A percentile compares a stretch with the other conserved stretches of the same genome.
These are phyloP conservation scores for Maconellicoccus hirsutus DNA, from an alignment of 1,140 invertebrate species.

Conservation along the genomic window DNA sequence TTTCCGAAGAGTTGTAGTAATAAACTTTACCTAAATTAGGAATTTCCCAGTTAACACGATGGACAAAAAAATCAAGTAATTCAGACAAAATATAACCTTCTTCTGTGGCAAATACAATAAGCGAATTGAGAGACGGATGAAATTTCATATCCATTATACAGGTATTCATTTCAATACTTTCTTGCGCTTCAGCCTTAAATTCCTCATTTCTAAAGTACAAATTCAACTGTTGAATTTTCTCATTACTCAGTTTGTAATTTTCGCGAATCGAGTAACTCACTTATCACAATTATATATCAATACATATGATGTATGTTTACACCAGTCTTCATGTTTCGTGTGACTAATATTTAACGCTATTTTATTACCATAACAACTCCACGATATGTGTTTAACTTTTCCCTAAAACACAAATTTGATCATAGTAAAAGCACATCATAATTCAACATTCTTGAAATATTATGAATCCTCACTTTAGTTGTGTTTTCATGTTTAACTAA, in stretches of 20 bases:
- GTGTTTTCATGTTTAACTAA: not conserved
- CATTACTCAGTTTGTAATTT: too few relatives aligned
- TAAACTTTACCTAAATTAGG: not conserved
- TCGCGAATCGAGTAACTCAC: not conserved
- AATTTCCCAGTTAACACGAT: too few relatives aligned
- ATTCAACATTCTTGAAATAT: not conserved
- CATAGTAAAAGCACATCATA: too few relatives aligned
- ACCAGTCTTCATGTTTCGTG: not conserved
- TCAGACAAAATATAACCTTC: not conserved
- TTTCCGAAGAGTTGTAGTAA: not conserved
- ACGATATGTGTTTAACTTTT: not conserved
- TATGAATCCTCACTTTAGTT: not conserved
- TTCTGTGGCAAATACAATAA: not conserved
- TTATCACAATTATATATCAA: slow-evolving; percentile 7
- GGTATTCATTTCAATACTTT: not conserved
- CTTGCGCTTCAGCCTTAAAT: not conserved
- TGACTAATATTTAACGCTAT: not conserved
- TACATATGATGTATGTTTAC: not conserved
- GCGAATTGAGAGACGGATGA: not conserved
- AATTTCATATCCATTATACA: slow-evolving; percentile 6
- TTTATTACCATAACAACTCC: slow-evolving; percentile 1
- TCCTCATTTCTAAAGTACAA: slow-evolving; percentile 14
- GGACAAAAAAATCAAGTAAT: not conserved
- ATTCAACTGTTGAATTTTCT: not conserved
- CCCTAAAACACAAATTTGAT: not conserved